Percentiles rank a stretch among this genome's conserved stretches.
Evolutionary conservation across 1,140 invertebrate species (phyloP).

Genomic region (Leguminivora glycinivorella): DNA sequence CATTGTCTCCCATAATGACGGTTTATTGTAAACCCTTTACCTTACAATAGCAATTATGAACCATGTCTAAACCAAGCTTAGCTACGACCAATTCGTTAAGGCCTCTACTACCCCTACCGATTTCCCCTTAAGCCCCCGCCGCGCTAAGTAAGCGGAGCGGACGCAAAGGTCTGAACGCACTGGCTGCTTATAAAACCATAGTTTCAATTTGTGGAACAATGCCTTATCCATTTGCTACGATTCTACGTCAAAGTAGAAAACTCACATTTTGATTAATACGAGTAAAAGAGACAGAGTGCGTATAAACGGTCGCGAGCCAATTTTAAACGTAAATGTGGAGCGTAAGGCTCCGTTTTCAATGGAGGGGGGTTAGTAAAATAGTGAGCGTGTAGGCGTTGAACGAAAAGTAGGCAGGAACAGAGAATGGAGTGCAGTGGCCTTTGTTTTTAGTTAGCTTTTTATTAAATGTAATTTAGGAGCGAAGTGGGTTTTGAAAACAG

Average conservation of each 20-base stretch:
- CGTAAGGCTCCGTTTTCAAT: constrained; percentile 51
- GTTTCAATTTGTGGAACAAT: constrained; percentile 78
- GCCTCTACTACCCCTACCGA: constrained; percentile 48
- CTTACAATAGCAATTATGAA: constrained; percentile 72
- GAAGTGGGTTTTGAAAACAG: constrained; percentile 2
- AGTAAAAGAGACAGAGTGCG: constrained; percentile 74
- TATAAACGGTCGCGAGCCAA: constrained; percentile 35
- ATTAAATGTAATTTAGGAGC: constrained; percentile 11
- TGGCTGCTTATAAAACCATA: constrained; percentile 65
- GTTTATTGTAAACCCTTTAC: constrained; percentile 75
- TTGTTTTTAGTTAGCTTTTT: constrained; percentile 43
- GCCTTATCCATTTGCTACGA: constrained; percentile 77
- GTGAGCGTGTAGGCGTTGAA: constrained; percentile 74
- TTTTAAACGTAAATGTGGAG: constrained; percentile 46
- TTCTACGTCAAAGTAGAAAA: constrained; percentile 77
- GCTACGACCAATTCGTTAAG: constrained; percentile 45
- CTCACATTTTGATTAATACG: constrained; percentile 78
- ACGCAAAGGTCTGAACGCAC: constrained; percentile 44
- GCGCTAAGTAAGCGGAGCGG: background rate
- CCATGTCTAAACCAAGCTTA: constrained; percentile 70
- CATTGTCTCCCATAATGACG: constrained; percentile 72
- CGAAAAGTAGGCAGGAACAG: constrained; percentile 77
- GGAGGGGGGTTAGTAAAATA: constrained; percentile 64
- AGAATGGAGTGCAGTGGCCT: constrained; percentile 59
- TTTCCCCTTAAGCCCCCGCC: background rate